Evolutionary conservation across 2,113 vertebrate species (phyloP).

Genomic region (Protomyctophum bolini): DNA sequence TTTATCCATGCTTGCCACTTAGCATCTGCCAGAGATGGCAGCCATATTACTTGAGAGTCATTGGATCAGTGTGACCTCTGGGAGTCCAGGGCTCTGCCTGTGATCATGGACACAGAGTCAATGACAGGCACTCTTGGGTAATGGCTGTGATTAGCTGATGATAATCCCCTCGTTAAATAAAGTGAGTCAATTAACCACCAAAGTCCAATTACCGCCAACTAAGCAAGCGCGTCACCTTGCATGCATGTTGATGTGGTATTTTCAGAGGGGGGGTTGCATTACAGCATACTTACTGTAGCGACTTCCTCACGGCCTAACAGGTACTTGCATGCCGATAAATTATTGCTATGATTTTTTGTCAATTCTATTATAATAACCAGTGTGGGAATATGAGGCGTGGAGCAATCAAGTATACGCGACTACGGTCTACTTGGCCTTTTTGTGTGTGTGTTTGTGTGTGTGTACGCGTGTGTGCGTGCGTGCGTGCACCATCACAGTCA

Average conservation of each 20-base stretch:
- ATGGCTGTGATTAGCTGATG: slow-evolving; percentile 35
- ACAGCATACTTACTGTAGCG: slow-evolving; percentile 31
- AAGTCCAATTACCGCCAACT: slow-evolving; percentile 23
- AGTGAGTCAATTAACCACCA: slow-evolving; percentile 53
- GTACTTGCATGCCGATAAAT: slow-evolving; percentile 43
- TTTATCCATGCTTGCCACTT: neutral
- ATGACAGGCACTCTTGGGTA: neutral
- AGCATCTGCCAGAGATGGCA: slow-evolving; percentile 1
- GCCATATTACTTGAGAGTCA: neutral
- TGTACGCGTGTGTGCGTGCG: no score
- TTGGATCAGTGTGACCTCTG: neutral
- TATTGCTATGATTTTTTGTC: slow-evolving; percentile 53
- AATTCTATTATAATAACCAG: slow-evolving; percentile 54
- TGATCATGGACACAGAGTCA: neutral
- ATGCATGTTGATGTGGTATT: slow-evolving; percentile 50
- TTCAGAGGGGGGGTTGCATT: slow-evolving; percentile 54
- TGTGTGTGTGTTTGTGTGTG: neutral
- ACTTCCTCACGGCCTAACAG: slow-evolving; percentile 42
- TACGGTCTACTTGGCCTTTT: slow-evolving; percentile 50
- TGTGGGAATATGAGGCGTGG: slow-evolving; percentile 29
- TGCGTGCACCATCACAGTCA: neutral
- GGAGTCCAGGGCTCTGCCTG: neutral
- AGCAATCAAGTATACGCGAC: slow-evolving; percentile 30
- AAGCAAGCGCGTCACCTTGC: slow-evolving; percentile 11
- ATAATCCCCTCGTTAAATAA: slow-evolving; percentile 54